A percentile compares a stretch with the other conserved stretches of the same genome.
Conservation (phyloP, 2,797 vertebrate species). For the Sitta carolinensis region DNA sequence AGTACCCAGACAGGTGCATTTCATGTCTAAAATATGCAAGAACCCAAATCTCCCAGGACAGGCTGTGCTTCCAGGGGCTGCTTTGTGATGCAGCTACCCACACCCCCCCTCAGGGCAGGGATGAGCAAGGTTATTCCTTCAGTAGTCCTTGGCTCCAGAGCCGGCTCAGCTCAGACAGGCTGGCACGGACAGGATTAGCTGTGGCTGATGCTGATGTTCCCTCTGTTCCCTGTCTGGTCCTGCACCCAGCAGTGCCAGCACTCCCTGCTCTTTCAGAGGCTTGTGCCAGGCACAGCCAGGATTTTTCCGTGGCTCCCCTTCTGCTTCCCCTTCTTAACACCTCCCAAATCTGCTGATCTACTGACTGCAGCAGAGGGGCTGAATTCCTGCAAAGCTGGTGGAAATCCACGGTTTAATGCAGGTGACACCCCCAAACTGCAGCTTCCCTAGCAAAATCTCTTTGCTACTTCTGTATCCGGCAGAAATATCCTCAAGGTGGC, state of each 20-base stretch:
- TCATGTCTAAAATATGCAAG: background rate
- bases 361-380: background rate
- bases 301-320: background rate
- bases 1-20: background rate
- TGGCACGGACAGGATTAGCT: background rate
- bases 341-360: no score
- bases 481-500: background rate
- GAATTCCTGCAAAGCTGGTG: background rate
- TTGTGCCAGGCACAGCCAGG: background rate
- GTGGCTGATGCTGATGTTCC: background rate
- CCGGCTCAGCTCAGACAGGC: background rate
- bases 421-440: accelerated
- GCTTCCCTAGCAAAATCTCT: background rate
- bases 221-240: background rate
- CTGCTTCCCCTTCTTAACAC: accelerated
- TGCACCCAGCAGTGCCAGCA: background rate
- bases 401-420: background rate
- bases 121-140: background rate
- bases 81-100: background rate
- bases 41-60: background rate
- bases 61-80: background rate
- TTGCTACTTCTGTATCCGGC: background rate
- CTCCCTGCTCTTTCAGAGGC: background rate
- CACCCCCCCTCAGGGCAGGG: accelerated
- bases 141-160: background rate